Evolutionary conservation across 2,888 invertebrate species (phyloP).

Genomic region (Nasonia oneida): DNA sequence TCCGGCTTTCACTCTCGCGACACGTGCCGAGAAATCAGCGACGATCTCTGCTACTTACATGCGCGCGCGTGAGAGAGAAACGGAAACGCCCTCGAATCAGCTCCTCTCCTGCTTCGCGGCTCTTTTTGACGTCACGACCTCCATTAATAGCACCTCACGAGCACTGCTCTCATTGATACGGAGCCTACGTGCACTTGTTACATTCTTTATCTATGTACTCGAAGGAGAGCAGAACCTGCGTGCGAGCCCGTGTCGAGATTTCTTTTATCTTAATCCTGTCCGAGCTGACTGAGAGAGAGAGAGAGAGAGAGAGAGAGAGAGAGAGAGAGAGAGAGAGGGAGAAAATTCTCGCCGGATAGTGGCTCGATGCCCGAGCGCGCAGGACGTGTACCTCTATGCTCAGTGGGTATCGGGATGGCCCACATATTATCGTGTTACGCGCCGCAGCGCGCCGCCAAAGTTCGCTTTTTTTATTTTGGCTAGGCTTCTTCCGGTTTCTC

Average conservation of each 20-base stretch:
- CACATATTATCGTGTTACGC: too few species aligned
- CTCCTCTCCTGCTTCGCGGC: not conserved
- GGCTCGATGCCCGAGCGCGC: not conserved
- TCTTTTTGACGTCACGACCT: conserved; percentile 24
- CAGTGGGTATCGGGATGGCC: too few species aligned
- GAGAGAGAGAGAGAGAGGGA: conserved; percentile 1
- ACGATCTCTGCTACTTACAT: not conserved
- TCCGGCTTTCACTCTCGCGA: conserved; percentile 56
- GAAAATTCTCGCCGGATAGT: not conserved
- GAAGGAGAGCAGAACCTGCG: not conserved
- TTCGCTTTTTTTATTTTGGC: too few species aligned
- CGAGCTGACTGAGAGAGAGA: not conserved
- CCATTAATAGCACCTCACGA: conserved; percentile 5
- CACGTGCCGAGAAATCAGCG: conserved; percentile 36
- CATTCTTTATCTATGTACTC: not conserved
- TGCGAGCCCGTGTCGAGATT: conserved; percentile 40
- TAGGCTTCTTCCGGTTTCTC: too few species aligned
- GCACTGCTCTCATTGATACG: not conserved
- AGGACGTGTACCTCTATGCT: conserved; percentile 41
- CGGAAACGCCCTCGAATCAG: conserved; percentile 43
- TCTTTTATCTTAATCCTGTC: conserved; percentile 65
- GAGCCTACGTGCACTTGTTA: not conserved
- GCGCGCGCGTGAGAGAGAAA: not conserved
- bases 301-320: not conserved
- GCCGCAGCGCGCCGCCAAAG: too few species aligned